These are phyloP conservation scores for Menura novaehollandiae DNA, from an alignment of 2,113 vertebrate genomes.

Conservation along the genomic window DNA sequence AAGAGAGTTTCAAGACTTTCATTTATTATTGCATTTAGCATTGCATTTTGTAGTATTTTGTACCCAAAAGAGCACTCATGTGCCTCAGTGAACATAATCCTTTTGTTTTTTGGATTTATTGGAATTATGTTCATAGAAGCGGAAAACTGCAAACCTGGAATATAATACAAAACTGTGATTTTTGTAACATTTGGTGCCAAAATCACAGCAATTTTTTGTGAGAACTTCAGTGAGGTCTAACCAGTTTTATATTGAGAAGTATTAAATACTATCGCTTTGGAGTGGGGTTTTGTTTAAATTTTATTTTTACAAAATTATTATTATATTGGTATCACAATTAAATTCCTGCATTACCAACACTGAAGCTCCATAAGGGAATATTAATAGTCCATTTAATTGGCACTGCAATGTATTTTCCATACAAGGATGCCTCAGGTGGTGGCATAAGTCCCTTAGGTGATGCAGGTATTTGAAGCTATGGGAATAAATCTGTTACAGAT, in stretches of 20 bases:
- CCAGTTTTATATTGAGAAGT: neutral
- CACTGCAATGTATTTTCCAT: neutral
- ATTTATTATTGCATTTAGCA: neutral
- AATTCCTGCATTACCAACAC: neutral
- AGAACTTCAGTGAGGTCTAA: neutral
- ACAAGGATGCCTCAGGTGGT: neutral
- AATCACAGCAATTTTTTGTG: neutral
- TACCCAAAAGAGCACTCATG: neutral
- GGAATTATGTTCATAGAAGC: neutral
- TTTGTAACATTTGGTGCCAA: neutral
- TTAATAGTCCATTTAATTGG: neutral
- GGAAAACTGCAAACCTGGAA: neutral
- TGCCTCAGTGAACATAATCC: slow-evolving; percentile 1
- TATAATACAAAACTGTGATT: neutral
- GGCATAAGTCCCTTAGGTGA: neutral
- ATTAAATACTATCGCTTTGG: accelerated
- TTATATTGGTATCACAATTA: neutral
- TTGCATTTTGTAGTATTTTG: neutral
- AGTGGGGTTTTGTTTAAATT: neutral
- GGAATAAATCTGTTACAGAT: neutral
- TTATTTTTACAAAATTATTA: neutral
- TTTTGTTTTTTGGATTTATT: neutral
- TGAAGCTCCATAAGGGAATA: neutral
- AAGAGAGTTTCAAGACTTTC: neutral
- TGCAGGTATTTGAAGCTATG: neutral